Evolutionary conservation across 2,113 vertebrate genomes (phyloP).

Genomic region (Petaurus breviceps): DNA sequence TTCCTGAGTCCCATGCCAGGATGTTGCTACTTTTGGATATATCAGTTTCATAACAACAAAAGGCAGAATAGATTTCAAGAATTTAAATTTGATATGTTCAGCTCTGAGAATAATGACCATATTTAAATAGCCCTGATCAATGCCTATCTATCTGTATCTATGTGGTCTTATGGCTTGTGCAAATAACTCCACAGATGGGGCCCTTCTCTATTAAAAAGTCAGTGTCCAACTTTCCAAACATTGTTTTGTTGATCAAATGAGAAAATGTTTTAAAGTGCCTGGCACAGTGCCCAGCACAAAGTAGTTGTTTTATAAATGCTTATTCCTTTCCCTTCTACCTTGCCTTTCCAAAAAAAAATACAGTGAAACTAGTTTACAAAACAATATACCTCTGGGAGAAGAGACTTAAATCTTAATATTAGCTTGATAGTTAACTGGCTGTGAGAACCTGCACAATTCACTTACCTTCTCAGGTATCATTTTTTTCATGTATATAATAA

Average conservation of each 20-base stretch:
- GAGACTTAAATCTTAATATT: neutral
- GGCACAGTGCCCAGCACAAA: neutral
- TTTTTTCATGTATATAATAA: too few species aligned
- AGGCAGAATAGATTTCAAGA: neutral
- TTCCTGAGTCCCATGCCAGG: slow-evolving; percentile 20
- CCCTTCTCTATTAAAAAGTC: neutral
- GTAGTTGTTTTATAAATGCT: neutral
- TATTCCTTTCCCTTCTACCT: neutral
- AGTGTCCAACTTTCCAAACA: neutral
- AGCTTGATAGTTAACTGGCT: neutral
- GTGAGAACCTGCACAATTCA: neutral
- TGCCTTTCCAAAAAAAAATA: neutral
- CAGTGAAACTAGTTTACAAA: neutral
- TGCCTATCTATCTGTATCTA: neutral
- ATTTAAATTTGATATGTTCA: slow-evolving; percentile 15
- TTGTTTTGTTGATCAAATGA: neutral
- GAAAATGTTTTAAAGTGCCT: neutral
- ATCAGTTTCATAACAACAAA: slow-evolving; percentile 5
- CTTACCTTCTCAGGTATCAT: too few species aligned
- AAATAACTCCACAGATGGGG: neutral
- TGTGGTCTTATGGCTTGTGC: neutral
- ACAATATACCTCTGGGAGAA: neutral
- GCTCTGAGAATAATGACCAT: neutral
- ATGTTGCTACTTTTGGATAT: neutral
- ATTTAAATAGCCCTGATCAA: neutral